Evolutionary conservation across 92 coral and sea anemone species (phyloP).

Genomic region (Micromussa lordhowensis): DNA sequence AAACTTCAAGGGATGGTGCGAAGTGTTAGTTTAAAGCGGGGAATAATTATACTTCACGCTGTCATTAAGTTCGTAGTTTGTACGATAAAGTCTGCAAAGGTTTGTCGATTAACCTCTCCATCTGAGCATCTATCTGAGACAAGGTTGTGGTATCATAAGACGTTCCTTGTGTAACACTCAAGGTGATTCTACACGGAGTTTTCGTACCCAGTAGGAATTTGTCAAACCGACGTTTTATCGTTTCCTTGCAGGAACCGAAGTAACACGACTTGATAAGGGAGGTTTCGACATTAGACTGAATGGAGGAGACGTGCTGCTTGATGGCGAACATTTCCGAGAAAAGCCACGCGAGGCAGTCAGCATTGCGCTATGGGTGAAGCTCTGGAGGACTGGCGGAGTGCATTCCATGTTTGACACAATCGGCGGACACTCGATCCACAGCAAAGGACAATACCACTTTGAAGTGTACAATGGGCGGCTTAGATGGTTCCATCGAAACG

Average conservation of each 20-base stretch:
- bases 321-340: conserved; percentile 81
- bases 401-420: conserved; percentile 84
- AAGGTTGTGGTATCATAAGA: neutral
- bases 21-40: neutral
- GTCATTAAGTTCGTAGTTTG: neutral
- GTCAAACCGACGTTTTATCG: neutral
- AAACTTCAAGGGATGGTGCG: no score
- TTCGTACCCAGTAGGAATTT: neutral
- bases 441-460: conserved; percentile 75
- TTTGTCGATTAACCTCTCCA: no score
- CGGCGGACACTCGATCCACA: conserved; percentile 66
- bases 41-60: neutral
- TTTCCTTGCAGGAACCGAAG: conserved; percentile 65
- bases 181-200: neutral
- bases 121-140: neutral
- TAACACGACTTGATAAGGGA: conserved; percentile 66
- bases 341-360: conserved; percentile 88
- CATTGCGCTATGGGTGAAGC: conserved; percentile 90
- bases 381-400: conserved; percentile 73
- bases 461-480: conserved; percentile 80
- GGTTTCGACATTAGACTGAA: conserved; percentile 84
- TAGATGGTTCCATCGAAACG: conserved; percentile 87
- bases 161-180: neutral
- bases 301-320: conserved; percentile 76
- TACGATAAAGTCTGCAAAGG: neutral